A percentile compares a stretch with the other conserved stretches of the same genome.
Evolutionary conservation across 2,797 vertebrate genomes (phyloP).

Genomic region (Salarias fasciatus): DNA sequence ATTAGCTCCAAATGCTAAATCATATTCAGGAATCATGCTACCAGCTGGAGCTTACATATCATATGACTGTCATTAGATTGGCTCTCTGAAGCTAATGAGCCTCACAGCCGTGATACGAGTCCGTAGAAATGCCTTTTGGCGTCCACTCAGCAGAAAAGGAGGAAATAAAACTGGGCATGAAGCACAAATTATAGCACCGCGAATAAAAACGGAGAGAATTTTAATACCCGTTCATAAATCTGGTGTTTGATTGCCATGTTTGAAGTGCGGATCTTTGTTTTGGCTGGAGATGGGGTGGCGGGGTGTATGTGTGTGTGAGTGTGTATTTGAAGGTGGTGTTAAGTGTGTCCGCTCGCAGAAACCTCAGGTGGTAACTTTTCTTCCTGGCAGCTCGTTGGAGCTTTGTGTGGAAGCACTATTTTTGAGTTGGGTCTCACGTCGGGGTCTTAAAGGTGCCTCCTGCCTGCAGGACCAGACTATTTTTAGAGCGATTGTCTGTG

Average conservation of each 20-base stretch:
- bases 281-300: background rate
- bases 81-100: constrained; percentile 26
- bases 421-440: background rate
- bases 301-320: background rate
- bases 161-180: background rate
- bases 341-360: background rate
- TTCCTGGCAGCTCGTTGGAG: background rate
- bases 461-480: background rate
- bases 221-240: background rate
- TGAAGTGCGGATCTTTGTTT: background rate
- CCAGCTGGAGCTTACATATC: constrained; percentile 36
- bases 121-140: constrained; percentile 20
- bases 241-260: background rate
- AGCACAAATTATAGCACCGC: background rate
- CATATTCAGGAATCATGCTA: constrained; percentile 13
- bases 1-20: constrained; percentile 33
- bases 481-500: background rate
- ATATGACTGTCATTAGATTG: constrained; percentile 56
- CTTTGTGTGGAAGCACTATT: background rate
- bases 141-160: background rate
- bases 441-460: background rate
- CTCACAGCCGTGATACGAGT: constrained; percentile 33
- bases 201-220: background rate
- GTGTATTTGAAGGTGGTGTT: background rate
- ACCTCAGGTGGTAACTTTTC: background rate